Evolutionary conservation across 2,888 invertebrate genomes (phyloP).

Genomic region (Imbricaverruca yamaguchii): DNA sequence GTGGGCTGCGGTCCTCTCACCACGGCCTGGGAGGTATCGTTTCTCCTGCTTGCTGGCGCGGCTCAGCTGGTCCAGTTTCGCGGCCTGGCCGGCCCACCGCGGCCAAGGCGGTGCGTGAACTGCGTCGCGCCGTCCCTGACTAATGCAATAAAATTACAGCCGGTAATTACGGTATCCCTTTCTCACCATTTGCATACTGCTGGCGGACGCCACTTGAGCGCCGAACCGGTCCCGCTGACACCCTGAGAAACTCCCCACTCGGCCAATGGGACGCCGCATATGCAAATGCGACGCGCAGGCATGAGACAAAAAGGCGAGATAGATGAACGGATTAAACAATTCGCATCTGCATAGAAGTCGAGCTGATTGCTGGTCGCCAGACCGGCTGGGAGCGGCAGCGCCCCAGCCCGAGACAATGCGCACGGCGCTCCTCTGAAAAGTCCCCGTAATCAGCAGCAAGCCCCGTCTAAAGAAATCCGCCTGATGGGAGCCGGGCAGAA

Average conservation of each 20-base stretch:
- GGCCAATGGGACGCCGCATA: neutral
- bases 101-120: no score
- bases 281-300: slow-evolving; percentile 12
- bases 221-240: slow-evolving; percentile 3
- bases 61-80: no score
- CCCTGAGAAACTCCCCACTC: no score
- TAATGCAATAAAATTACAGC: slow-evolving; percentile 6
- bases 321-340: slow-evolving; percentile 20
- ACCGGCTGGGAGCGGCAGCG: neutral
- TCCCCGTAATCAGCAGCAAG: neutral
- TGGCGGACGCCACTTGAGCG: neutral
- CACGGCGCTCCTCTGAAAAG: neutral
- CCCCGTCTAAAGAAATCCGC: slow-evolving; percentile 11
- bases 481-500: neutral
- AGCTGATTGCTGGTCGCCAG: neutral
- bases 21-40: no score
- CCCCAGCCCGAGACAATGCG: neutral
- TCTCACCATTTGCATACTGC: slow-evolving; percentile 7
- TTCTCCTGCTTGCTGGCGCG: no score
- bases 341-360: slow-evolving; percentile 18
- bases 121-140: neutral
- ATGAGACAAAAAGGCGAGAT: slow-evolving; percentile 20
- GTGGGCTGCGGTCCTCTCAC: no score
- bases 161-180: slow-evolving; percentile 18
- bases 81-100: no score